phyloP scores from a whole-genome alignment of 2,113 vertebrate species.

The Myodes glareolus region DNA sequence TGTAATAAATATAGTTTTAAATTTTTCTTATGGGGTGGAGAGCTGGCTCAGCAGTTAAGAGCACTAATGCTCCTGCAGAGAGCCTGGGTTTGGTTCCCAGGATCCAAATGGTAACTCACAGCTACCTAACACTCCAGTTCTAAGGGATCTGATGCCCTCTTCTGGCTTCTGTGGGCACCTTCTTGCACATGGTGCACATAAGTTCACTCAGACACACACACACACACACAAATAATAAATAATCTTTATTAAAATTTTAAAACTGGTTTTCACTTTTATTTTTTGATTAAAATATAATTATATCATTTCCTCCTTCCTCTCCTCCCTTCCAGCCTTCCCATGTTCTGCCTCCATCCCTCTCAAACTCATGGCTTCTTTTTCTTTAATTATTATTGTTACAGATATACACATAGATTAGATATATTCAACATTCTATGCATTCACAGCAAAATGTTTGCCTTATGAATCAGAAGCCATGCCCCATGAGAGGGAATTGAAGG shows the following conservation, averaged over 20 bases:
- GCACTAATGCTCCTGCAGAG: background rate
- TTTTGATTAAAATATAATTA: background rate
- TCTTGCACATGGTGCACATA: background rate
- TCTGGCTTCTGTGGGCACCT: background rate
- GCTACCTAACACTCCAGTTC: background rate
- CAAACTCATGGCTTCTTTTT: background rate
- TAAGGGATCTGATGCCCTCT: too few species aligned
- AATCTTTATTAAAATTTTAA: background rate
- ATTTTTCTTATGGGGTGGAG: background rate
- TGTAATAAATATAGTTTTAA: constrained; percentile 42
- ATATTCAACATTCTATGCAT: background rate
- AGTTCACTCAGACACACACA: background rate
- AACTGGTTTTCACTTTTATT: background rate
- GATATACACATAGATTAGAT: background rate
- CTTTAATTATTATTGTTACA: background rate
- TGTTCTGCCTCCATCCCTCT: background rate
- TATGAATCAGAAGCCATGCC: background rate
- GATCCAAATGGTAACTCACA: background rate
- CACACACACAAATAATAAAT: background rate
- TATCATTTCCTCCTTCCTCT: background rate
- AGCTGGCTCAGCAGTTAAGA: background rate
- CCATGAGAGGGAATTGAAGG: background rate
- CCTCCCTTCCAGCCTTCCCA: background rate
- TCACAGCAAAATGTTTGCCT: background rate
- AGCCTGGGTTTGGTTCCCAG: background rate